These are phyloP conservation scores for Rhimphoctona megacephalus DNA, from an alignment of 2,888 invertebrate genomes.

Conservation along the genomic window DNA sequence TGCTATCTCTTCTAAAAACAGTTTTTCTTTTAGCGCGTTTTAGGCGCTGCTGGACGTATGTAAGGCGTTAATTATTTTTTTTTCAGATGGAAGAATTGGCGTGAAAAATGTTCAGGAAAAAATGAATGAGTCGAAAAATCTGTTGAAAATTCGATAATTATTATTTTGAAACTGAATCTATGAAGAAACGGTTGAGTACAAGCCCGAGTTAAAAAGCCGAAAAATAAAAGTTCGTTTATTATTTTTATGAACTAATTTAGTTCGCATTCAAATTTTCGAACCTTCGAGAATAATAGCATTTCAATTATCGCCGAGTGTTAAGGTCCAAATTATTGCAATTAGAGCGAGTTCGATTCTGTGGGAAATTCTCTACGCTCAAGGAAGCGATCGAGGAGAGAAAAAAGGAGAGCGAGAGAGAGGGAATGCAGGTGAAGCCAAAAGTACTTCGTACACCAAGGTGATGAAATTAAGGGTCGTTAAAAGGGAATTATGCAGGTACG, in stretches of 20 bases:
- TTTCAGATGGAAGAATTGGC: too few species aligned
- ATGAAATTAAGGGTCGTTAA: conserved; percentile 65
- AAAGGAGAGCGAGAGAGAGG: neutral
- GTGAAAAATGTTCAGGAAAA: too few species aligned
- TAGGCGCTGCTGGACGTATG: too few species aligned
- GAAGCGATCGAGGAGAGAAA: neutral
- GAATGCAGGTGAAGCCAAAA: conserved; percentile 32
- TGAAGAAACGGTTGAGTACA: too few species aligned
- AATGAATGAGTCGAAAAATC: too few species aligned
- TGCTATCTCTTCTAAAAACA: too few species aligned
- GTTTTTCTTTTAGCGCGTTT: too few species aligned
- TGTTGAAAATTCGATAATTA: too few species aligned
- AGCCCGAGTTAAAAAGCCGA: neutral
- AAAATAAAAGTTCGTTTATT: neutral
- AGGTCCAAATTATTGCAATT: conserved; percentile 45
- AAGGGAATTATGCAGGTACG: conserved; percentile 43
- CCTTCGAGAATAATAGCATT: neutral
- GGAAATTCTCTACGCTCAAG: conserved; percentile 17
- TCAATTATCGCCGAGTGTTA: conserved; percentile 8
- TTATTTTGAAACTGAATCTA: neutral
- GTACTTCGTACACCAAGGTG: conserved; percentile 36
- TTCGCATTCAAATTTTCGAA: neutral
- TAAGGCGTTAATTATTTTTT: too few species aligned
- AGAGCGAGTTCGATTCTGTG: conserved; percentile 48
- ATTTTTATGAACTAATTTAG: neutral